Percentiles rank a stretch among this genome's conserved stretches.
These are phyloP conservation scores for Sphaerodactylus townsendi DNA, from an alignment of 2,113 vertebrate species.

Conservation along the genomic window DNA sequence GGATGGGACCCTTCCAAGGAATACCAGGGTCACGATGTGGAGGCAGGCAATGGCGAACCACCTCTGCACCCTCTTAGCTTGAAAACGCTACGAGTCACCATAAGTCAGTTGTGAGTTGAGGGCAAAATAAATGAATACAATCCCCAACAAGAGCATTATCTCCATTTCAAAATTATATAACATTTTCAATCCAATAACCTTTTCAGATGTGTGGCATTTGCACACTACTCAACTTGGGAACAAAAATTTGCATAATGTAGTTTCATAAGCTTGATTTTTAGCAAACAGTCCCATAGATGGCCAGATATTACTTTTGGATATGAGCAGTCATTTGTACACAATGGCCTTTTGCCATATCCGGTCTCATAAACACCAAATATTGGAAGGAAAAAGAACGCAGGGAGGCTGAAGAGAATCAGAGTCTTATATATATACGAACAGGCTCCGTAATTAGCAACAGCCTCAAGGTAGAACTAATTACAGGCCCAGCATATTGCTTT, in stretches of 20 bases:
- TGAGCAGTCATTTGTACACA: conserved; percentile 1
- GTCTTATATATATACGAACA: conserved; percentile 23
- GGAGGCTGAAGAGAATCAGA: background rate
- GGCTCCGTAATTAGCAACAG: background rate
- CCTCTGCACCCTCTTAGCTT: no score
- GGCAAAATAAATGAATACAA: background rate
- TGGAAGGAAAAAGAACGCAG: background rate
- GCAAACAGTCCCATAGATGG: background rate
- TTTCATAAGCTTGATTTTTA: background rate
- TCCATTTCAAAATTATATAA: background rate
- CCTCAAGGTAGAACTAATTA: conserved; percentile 11
- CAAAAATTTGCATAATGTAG: background rate
- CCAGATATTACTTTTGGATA: background rate
- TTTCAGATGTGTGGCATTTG: background rate
- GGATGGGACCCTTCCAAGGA: no score
- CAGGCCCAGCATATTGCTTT: conserved; percentile 14
- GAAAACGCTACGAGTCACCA: no score
- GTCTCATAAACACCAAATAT: background rate
- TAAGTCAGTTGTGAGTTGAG: no score
- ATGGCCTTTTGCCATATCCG: background rate
- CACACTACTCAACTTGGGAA: background rate
- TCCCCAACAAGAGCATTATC: background rate
- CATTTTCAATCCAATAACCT: background rate
- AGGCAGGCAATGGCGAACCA: no score
- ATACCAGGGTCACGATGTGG: no score